Evolutionary conservation across 1,140 invertebrate genomes (phyloP).

Genomic region (Drosophila nigrodunni): DNA sequence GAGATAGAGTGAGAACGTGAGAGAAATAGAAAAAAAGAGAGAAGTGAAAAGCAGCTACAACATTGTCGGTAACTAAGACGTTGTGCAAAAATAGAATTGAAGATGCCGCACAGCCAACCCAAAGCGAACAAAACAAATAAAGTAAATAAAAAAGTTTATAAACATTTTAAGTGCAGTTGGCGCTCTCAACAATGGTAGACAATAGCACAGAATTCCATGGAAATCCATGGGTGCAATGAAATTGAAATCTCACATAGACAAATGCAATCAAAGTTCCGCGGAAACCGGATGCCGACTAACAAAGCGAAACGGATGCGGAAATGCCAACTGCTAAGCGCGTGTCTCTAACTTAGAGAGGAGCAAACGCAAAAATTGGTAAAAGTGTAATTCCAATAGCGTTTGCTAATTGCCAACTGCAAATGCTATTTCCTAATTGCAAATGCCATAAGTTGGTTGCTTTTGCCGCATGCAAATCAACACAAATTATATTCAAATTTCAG

Average conservation of each 20-base stretch:
- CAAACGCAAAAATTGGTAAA: constrained; percentile 19
- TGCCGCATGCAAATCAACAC: constrained; percentile 7
- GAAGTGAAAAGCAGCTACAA: constrained; percentile 20
- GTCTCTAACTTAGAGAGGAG: constrained; percentile 45
- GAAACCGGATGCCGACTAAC: constrained; percentile 62
- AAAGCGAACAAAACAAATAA: constrained; percentile 55
- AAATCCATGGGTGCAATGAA: constrained; percentile 68
- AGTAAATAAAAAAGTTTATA: constrained; percentile 67
- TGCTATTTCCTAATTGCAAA: constrained; percentile 34
- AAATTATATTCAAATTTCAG: constrained; percentile 28
- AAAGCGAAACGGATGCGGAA: constrained; percentile 76
- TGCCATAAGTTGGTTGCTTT: constrained; percentile 12
- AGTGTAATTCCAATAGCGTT: constrained; percentile 33
- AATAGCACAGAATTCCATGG: constrained; percentile 24
- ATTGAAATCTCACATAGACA: constrained; percentile 65
- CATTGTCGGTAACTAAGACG: constrained; percentile 34
- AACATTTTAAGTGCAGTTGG: constrained; percentile 76
- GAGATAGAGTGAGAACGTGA: background rate
- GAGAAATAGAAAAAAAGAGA: background rate
- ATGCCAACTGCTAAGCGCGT: constrained; percentile 58
- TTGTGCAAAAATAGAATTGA: constrained; percentile 59
- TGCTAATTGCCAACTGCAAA: constrained; percentile 32
- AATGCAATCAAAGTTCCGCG: constrained; percentile 48
- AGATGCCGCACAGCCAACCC: constrained; percentile 30
- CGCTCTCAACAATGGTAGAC: constrained; percentile 20